phyloP scores from a whole-genome alignment of 2,113 vertebrate genomes.

The Phyllostomus hastatus region DNA sequence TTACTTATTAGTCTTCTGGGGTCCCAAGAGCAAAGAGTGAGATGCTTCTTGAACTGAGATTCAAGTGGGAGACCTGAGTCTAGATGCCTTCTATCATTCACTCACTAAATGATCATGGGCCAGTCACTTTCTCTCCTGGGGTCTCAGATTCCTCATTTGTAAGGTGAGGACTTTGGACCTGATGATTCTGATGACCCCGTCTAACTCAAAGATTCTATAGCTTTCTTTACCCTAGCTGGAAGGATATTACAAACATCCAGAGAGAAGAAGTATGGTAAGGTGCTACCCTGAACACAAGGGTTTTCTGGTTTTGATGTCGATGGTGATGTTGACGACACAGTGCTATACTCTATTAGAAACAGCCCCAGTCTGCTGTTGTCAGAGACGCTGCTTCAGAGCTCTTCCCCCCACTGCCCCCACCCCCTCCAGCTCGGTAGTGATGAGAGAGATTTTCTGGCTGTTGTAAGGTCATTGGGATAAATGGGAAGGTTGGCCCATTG shows the following conservation, averaged over 20 bases:
- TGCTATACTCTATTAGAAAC: not conserved
- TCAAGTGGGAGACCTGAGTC: not conserved
- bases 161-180: not conserved
- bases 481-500: conserved; percentile 67
- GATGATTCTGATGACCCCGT: not conserved
- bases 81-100: not conserved
- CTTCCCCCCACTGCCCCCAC: not conserved
- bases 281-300: not conserved
- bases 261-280: not conserved
- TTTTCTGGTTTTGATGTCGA: not conserved
- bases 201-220: not conserved
- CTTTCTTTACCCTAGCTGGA: not conserved
- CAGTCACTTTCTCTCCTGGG: not conserved
- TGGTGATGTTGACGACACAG: not conserved
- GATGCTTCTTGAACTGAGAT: not conserved
- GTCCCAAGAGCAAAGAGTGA: not conserved
- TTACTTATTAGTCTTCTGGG: not conserved
- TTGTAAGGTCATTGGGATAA: conserved; percentile 57
- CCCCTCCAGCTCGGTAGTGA: not conserved
- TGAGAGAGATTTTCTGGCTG: conserved; percentile 18
- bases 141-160: not conserved
- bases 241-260: not conserved
- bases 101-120: not conserved
- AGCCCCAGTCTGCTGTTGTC: not conserved
- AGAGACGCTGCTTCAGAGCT: not conserved